phyloP scores from a whole-genome alignment of 2,113 vertebrate genomes.

The Nanorana parkeri region DNA sequence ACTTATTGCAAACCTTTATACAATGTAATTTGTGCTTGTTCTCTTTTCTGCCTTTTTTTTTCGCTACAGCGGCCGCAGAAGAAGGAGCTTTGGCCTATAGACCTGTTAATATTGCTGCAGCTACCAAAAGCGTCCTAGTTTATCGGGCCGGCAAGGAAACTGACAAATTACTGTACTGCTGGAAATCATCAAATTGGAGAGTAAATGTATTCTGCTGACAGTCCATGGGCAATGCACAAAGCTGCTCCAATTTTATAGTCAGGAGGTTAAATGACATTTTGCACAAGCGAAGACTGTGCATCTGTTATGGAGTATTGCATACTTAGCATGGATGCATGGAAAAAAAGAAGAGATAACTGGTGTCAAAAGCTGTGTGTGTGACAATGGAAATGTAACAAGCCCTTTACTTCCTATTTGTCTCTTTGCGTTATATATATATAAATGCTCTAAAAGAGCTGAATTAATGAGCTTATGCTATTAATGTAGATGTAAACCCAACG shows the following conservation, averaged over 20 bases:
- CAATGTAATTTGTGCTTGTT: constrained; percentile 2
- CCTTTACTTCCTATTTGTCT: too few relatives aligned
- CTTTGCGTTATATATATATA: too few relatives aligned
- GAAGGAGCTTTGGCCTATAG: constrained; percentile 2
- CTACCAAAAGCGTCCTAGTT: not conserved
- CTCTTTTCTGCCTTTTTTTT: constrained; percentile 8
- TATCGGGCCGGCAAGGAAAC: not conserved
- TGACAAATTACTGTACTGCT: not conserved
- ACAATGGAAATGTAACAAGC: too few relatives aligned
- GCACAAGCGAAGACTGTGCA: not conserved
- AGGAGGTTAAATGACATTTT: not conserved
- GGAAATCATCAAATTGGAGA: constrained; percentile 5
- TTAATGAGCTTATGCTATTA: too few relatives aligned
- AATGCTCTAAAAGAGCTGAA: too few relatives aligned
- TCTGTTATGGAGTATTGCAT: not conserved
- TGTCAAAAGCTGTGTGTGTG: too few relatives aligned
- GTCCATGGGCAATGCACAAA: not conserved
- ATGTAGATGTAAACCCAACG: too few relatives aligned
- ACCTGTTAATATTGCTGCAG: constrained; percentile 11
- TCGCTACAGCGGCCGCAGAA: not conserved
- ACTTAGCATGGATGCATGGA: not conserved
- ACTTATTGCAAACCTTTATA: constrained; percentile 4
- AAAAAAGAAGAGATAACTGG: too few relatives aligned
- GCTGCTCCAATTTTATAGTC: not conserved
- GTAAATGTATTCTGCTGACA: not conserved